These are phyloP conservation scores for Odocoileus hemionus DNA, from an alignment of 2,113 vertebrate species.

Conservation along the genomic window DNA sequence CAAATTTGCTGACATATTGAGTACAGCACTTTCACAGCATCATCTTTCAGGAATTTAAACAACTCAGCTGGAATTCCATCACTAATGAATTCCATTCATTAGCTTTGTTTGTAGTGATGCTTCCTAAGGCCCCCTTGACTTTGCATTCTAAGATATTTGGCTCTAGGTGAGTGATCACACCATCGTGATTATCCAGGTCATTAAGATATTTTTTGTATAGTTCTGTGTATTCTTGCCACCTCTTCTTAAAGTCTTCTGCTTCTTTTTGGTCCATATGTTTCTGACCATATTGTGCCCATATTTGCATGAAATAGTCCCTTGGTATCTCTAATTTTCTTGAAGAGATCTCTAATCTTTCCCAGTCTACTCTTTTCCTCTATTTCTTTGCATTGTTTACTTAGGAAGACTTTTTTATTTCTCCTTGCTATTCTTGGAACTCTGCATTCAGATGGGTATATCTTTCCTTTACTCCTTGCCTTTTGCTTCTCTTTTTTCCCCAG, in stretches of 20 bases:
- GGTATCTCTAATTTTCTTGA: background rate
- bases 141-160: rapidly evolving
- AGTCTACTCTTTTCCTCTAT: background rate
- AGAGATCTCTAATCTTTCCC: background rate
- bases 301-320: background rate
- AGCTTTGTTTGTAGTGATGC: background rate
- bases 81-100: background rate
- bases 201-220: background rate
- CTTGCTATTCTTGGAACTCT: background rate
- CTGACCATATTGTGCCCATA: background rate
- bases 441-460: background rate
- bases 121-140: background rate
- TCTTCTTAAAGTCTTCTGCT: background rate
- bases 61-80: background rate
- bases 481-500: rapidly evolving
- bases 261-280: background rate
- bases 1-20: background rate
- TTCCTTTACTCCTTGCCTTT: background rate
- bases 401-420: background rate
- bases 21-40: background rate
- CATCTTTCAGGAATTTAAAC: background rate
- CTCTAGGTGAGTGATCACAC: background rate
- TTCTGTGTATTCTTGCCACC: background rate
- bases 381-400: background rate
- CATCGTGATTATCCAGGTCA: rapidly evolving